Conservation (phyloP, 2,888 invertebrate species). For the Pachycephus smyrnensis region DNA sequence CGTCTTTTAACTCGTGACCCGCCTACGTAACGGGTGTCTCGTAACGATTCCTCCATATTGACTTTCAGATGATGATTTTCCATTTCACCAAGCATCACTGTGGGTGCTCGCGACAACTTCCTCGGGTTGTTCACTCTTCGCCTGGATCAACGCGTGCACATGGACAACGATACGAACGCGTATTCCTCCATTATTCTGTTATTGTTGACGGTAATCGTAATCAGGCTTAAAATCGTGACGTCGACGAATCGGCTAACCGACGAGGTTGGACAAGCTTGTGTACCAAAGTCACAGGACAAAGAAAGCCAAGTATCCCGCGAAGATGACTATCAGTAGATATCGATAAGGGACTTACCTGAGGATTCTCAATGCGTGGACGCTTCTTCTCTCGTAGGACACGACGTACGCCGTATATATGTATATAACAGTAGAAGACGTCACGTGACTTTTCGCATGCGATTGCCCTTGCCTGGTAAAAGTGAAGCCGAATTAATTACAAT, state of each 20-base stretch:
- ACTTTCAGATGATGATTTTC: constrained; percentile 35
- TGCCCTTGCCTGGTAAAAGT: constrained; percentile 9
- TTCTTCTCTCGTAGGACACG: neutral
- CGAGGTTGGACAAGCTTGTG: no score
- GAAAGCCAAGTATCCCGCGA: neutral
- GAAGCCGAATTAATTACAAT: constrained; percentile 10
- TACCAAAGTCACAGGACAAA: neutral
- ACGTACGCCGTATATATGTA: neutral
- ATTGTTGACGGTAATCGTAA: neutral
- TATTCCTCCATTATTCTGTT: neutral
- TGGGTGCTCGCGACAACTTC: constrained; percentile 26
- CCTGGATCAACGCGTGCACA: constrained; percentile 29
- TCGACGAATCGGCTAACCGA: neutral
- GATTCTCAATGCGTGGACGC: neutral
- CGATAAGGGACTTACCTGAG: neutral
- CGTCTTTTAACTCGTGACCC: neutral
- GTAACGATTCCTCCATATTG: neutral
- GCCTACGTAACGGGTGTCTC: neutral
- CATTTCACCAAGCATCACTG: constrained; percentile 37
- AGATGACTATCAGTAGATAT: neutral
- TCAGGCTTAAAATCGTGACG: neutral
- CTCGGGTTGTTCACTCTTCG: constrained; percentile 47
- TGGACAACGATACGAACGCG: neutral
- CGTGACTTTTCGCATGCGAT: constrained; percentile 3
- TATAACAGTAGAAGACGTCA: neutral